phyloP scores from a whole-genome alignment of 2,888 invertebrate species.

The Cyrtodaria siliqua region DNA sequence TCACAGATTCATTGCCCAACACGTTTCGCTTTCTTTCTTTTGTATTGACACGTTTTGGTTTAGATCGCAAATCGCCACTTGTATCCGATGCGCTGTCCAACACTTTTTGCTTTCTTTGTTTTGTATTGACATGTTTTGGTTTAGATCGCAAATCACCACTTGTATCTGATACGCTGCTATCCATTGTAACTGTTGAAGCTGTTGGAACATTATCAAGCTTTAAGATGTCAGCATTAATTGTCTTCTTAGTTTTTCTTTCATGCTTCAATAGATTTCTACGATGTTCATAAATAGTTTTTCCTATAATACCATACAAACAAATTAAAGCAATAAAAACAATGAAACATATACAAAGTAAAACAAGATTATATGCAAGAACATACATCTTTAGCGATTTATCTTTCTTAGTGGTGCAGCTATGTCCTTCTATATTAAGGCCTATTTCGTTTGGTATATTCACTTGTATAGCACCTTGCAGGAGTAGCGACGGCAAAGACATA shows the following conservation, averaged over 20 bases:
- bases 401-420: constrained; percentile 45
- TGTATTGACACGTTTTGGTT: too few relatives aligned
- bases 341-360: constrained; percentile 31
- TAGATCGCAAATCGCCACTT: too few relatives aligned
- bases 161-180: too few relatives aligned
- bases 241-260: neutral
- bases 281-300: neutral
- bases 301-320: neutral
- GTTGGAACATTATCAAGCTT: too few relatives aligned
- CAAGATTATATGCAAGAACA: constrained; percentile 26
- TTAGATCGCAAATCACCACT: too few relatives aligned
- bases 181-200: too few relatives aligned
- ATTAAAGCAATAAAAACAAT: constrained; percentile 7
- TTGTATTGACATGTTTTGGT: neutral
- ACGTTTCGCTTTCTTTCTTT: too few relatives aligned
- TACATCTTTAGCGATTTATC: constrained; percentile 24
- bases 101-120: neutral
- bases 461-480: constrained; percentile 9
- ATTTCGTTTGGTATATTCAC: neutral
- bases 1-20: neutral
- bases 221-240: too few relatives aligned
- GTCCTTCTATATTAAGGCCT: constrained; percentile 7
- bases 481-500: constrained; percentile 6
- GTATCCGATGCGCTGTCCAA: too few relatives aligned
- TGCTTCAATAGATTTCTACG: neutral